Conservation (phyloP, 2,113 vertebrate genomes). For the Pleuronectes platessa region DNA sequence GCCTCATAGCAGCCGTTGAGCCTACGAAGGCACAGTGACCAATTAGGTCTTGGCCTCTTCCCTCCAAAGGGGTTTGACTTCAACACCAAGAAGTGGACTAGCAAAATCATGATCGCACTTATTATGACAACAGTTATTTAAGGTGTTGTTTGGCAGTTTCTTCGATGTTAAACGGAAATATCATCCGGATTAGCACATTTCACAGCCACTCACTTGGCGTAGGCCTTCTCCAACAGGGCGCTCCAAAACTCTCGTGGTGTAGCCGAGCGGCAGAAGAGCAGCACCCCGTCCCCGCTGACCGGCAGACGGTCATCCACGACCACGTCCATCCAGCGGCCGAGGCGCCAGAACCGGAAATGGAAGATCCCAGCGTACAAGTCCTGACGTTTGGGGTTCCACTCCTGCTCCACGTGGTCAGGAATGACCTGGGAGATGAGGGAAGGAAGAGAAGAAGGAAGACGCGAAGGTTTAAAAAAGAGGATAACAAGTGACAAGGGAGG, state of each 20-base stretch:
- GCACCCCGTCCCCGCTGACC: conserved; percentile 76
- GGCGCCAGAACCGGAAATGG: conserved; percentile 86
- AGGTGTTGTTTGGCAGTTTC: not conserved
- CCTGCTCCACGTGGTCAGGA: conserved; percentile 82
- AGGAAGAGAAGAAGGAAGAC: not conserved
- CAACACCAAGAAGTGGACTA: too few species aligned
- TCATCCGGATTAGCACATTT: not conserved
- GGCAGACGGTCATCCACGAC: conserved; percentile 87
- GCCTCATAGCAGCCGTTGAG: conserved; percentile 87
- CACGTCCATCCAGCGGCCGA: conserved; percentile 84
- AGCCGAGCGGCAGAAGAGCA: conserved; percentile 86
- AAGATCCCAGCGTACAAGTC: conserved; percentile 84
- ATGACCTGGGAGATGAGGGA: conserved; percentile 79
- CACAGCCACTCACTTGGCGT: conserved; percentile 81
- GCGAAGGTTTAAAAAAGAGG: too few species aligned
- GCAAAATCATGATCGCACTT: too few species aligned
- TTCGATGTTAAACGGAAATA: too few species aligned
- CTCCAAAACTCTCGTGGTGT: conserved; percentile 86
- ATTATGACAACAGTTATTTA: not conserved
- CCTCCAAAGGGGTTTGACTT: too few species aligned
- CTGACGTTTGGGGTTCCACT: conserved; percentile 82
- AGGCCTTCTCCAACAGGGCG: conserved; percentile 86
- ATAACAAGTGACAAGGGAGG: not conserved
- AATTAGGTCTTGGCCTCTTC: not conserved
- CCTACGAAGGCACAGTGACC: conserved; percentile 49